Percentiles rank a stretch among this genome's conserved stretches.
These are phyloP conservation scores for Tetranychus truncatus DNA, from an alignment of 2,888 invertebrate genomes.

Conservation along the genomic window DNA sequence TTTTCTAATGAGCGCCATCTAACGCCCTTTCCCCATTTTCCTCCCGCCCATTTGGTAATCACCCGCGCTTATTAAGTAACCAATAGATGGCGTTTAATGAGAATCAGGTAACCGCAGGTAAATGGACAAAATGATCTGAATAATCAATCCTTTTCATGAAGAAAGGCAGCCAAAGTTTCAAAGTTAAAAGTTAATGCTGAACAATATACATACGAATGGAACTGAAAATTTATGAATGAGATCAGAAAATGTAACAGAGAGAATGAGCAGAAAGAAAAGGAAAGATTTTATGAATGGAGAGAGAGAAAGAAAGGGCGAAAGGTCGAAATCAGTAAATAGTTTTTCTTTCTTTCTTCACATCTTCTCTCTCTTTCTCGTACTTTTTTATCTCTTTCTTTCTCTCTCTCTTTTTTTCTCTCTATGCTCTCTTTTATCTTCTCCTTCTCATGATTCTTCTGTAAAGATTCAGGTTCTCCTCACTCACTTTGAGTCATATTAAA, in stretches of 20 bases:
- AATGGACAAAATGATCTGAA: too few species aligned
- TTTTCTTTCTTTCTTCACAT: background rate
- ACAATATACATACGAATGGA: background rate
- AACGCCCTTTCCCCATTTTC: too few species aligned
- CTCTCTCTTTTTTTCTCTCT: background rate
- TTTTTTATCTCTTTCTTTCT: background rate
- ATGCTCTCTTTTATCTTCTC: background rate
- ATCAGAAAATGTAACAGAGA: background rate
- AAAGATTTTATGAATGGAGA: background rate
- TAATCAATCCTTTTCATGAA: too few species aligned
- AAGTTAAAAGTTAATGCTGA: too few species aligned
- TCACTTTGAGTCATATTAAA: too few species aligned
- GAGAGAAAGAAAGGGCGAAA: background rate
- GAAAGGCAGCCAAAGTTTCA: too few species aligned
- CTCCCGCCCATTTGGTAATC: too few species aligned
- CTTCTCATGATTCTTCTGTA: background rate
- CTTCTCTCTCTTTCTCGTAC: background rate
- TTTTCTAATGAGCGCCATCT: too few species aligned
- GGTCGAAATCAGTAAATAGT: background rate
- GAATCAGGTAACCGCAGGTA: too few species aligned
- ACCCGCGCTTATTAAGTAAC: too few species aligned
- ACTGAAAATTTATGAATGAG: conserved; percentile 1
- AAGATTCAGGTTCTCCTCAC: too few species aligned
- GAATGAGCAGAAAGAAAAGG: background rate
- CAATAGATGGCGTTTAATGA: too few species aligned